phyloP scores from a whole-genome alignment of 2,113 vertebrate genomes.

The Psephotus haematonotus region DNA sequence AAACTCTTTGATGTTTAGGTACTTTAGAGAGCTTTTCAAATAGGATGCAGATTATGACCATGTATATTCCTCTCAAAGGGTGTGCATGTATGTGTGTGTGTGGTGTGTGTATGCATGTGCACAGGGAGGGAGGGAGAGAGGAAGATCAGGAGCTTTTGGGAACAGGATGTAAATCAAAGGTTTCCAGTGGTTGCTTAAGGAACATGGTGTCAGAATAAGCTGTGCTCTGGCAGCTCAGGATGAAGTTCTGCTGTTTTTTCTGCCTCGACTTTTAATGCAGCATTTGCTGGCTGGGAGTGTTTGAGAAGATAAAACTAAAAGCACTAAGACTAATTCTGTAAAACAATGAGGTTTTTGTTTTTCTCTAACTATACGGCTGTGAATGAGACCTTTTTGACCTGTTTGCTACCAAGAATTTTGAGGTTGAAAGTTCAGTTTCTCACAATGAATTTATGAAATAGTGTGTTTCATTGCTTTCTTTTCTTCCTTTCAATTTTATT shows the following conservation, averaged over 20 bases:
- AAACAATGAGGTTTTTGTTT: conserved; percentile 24
- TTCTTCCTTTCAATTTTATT: background rate
- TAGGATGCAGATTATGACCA: background rate
- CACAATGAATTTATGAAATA: background rate
- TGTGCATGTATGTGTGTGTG: background rate
- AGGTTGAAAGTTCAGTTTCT: conserved; percentile 23
- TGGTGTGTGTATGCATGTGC: background rate
- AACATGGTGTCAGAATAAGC: background rate
- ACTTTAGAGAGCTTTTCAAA: background rate
- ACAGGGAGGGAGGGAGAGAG: background rate
- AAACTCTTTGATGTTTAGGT: background rate
- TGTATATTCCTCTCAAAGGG: background rate
- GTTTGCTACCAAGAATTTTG: background rate
- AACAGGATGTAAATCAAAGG: background rate
- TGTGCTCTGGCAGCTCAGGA: background rate
- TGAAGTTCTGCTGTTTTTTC: background rate
- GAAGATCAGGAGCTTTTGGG: background rate
- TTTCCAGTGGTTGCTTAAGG: background rate
- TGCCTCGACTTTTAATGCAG: background rate
- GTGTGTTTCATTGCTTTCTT: background rate
- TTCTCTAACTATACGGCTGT: background rate
- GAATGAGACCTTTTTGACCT: background rate
- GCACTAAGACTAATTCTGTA: background rate
- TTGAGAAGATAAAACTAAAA: background rate
- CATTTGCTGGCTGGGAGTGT: background rate